A percentile compares a stretch with the other conserved stretches of the same genome.
phyloP scores from a whole-genome alignment of 2,113 vertebrate species.

The Tenrec ecaudatus region DNA sequence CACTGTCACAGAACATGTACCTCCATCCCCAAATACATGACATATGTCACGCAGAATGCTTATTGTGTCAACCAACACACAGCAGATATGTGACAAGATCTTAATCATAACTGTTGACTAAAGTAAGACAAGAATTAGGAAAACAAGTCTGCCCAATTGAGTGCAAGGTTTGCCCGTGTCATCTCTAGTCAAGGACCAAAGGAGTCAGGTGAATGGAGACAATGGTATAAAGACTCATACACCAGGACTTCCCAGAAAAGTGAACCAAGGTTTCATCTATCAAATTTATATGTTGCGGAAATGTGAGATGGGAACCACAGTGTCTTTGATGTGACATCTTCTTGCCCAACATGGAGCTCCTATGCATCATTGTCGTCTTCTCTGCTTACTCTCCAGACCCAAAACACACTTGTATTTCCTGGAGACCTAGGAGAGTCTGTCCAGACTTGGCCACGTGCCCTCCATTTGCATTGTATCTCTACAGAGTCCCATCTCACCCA shows the following conservation, averaged over 20 bases:
- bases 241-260: not conserved
- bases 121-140: not conserved
- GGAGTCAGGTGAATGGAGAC: not conserved
- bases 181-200: not conserved
- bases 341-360: not conserved
- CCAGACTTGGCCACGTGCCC: not conserved
- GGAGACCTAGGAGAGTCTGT: no score
- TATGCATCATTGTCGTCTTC: not conserved
- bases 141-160: not conserved
- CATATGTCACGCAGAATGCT: not conserved
- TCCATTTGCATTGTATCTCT: not conserved
- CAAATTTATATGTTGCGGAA: not conserved
- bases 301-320: no score
- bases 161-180: not conserved
- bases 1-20: no score
- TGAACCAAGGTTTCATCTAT: not conserved
- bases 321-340: not conserved
- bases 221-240: not conserved
- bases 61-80: not conserved
- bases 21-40: not conserved
- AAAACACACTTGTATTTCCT: not conserved
- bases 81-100: not conserved
- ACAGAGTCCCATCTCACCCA: not conserved
- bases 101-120: not conserved
- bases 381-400: not conserved